phyloP scores from a whole-genome alignment of 2,113 vertebrate species.

The Climacteris rufus region DNA sequence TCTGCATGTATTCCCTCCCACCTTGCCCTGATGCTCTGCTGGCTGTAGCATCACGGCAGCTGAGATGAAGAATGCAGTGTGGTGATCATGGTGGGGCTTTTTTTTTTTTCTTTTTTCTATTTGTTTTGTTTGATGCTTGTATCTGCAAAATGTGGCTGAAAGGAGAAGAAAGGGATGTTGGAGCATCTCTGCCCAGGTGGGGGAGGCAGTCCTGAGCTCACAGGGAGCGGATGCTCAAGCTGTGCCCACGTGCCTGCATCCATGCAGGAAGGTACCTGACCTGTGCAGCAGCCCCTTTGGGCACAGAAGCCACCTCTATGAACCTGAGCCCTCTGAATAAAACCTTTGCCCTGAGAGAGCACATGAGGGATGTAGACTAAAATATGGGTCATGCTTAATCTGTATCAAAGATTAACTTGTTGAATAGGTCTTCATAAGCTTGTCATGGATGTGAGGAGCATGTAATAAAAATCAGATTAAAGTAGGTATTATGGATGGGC shows the following conservation, averaged over 20 bases:
- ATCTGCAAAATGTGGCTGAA: background rate
- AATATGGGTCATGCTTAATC: background rate
- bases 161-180: background rate
- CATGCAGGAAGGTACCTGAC: fast-evolving
- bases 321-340: background rate
- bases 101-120: background rate
- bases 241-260: background rate
- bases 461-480: background rate
- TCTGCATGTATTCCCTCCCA: background rate
- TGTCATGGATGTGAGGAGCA: background rate
- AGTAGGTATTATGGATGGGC: background rate
- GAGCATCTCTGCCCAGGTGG: background rate
- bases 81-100: background rate
- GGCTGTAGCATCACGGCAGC: background rate
- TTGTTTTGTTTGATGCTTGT: background rate
- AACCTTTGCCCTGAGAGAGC: background rate
- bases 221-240: fast-evolving
- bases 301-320: background rate
- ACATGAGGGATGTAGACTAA: background rate
- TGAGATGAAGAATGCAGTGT: background rate
- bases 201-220: fast-evolving
- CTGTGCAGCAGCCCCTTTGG: background rate
- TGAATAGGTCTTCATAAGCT: background rate
- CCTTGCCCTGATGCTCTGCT: background rate
- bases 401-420: background rate